These are phyloP conservation scores for Drosophila nigromelanica DNA, from an alignment of 1,140 invertebrate genomes.

Conservation along the genomic window DNA sequence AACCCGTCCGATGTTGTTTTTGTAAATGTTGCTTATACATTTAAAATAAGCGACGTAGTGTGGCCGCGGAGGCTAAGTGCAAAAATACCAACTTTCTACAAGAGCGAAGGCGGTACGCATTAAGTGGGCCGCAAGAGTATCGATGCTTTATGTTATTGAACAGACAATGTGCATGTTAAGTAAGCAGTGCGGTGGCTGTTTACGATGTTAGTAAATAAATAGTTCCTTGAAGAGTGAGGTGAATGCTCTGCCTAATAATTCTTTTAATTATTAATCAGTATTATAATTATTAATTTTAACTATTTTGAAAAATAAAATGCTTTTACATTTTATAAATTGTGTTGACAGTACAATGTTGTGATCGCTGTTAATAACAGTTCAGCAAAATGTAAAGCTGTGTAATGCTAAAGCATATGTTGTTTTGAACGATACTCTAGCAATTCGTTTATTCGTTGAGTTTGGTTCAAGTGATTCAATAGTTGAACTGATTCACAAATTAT, in stretches of 20 bases:
- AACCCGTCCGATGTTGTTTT: constrained; percentile 45
- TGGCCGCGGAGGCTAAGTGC: constrained; percentile 12
- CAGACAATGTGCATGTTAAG: constrained; percentile 5
- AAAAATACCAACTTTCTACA: constrained; percentile 21
- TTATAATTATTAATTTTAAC: no score
- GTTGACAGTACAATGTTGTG: no score
- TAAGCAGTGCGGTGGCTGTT: background rate
- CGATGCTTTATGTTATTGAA: constrained; percentile 6
- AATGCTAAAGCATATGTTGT: constrained; percentile 4
- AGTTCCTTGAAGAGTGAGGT: no score
- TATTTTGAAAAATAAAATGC: no score
- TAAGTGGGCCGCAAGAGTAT: background rate
- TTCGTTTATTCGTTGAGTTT: background rate
- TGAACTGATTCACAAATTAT: background rate
- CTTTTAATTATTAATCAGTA: no score
- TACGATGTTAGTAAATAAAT: no score
- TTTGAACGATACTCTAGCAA: background rate
- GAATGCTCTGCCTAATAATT: no score
- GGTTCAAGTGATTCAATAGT: background rate
- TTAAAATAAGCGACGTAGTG: constrained; percentile 32
- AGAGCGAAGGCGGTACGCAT: background rate
- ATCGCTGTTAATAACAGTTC: constrained; percentile 2
- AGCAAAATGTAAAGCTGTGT: background rate
- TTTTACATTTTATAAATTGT: no score
- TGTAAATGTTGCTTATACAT: constrained; percentile 42